phyloP scores from a whole-genome alignment of 2,113 vertebrate genomes.

The Scartelaos histophorus region DNA sequence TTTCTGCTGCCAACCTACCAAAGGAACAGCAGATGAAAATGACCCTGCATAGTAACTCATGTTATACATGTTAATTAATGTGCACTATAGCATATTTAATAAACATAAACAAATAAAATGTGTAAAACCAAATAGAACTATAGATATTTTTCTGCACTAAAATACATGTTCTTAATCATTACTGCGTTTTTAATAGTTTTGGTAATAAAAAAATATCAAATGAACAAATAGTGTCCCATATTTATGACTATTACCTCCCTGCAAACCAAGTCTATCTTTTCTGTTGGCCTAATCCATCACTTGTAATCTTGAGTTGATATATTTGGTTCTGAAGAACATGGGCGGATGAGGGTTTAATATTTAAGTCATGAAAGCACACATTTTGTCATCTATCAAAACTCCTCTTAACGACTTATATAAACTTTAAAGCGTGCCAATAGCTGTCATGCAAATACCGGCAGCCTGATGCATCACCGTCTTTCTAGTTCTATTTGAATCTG shows the following conservation, averaged over 20 bases:
- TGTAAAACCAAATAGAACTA: too few species aligned
- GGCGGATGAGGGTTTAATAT: neutral
- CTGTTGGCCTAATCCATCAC: neutral
- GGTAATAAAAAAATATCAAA: neutral
- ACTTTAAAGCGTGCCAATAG: constrained; percentile 21
- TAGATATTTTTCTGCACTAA: too few species aligned
- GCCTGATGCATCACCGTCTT: constrained; percentile 56
- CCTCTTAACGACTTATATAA: constrained; percentile 14
- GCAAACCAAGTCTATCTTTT: neutral
- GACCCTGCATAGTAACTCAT: too few species aligned
- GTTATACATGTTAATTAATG: too few species aligned
- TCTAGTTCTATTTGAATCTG: constrained; percentile 63
- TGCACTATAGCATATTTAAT: too few species aligned
- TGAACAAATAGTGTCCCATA: neutral
- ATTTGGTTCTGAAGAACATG: neutral
- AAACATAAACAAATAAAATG: too few species aligned
- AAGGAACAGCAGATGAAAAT: too few species aligned
- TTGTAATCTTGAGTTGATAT: neutral
- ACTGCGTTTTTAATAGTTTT: neutral
- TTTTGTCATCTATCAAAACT: constrained; percentile 11
- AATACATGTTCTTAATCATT: neutral
- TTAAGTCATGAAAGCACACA: neutral
- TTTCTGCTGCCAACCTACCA: too few species aligned
- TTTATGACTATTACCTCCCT: neutral
- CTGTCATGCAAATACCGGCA: constrained; percentile 57